Percentiles rank a stretch among this genome's conserved stretches.
These are phyloP conservation scores for Habropoda laboriosa DNA, from an alignment of 1,140 invertebrate species.

Conservation along the genomic window DNA sequence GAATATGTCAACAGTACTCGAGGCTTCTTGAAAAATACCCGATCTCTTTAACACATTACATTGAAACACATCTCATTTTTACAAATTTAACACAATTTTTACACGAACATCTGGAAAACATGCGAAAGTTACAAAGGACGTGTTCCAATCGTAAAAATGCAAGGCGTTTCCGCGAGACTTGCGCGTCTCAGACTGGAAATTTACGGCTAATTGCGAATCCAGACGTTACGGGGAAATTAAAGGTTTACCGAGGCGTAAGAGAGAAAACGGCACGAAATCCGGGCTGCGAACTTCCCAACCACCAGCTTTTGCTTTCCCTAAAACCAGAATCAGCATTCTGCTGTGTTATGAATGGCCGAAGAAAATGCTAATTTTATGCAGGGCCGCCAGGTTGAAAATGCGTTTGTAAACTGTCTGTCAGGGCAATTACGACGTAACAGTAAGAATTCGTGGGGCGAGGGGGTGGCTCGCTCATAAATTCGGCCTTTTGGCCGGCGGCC, in stretches of 20 bases:
- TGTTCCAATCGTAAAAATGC: not conserved
- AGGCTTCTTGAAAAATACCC: too few relatives aligned
- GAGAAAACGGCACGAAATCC: not conserved
- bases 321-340: not conserved
- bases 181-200: not conserved
- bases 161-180: not conserved
- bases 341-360: conserved; percentile 7
- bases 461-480: not conserved
- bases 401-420: conserved; percentile 12
- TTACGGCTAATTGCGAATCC: conserved; percentile 38
- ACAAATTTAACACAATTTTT: too few relatives aligned
- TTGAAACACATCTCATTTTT: too few relatives aligned
- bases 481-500: not conserved
- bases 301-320: too few relatives aligned
- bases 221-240: not conserved
- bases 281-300: not conserved
- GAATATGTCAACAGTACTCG: too few relatives aligned
- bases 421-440: conserved; percentile 46
- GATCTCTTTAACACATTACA: too few relatives aligned
- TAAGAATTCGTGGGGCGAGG: conserved; percentile 9
- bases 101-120: not conserved
- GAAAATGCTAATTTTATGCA: conserved; percentile 40
- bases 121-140: not conserved
- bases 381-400: conserved; percentile 15
- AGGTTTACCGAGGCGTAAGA: not conserved